These are phyloP conservation scores for Melanchra persicariae DNA, from an alignment of 2,888 invertebrate species.

Conservation along the genomic window DNA sequence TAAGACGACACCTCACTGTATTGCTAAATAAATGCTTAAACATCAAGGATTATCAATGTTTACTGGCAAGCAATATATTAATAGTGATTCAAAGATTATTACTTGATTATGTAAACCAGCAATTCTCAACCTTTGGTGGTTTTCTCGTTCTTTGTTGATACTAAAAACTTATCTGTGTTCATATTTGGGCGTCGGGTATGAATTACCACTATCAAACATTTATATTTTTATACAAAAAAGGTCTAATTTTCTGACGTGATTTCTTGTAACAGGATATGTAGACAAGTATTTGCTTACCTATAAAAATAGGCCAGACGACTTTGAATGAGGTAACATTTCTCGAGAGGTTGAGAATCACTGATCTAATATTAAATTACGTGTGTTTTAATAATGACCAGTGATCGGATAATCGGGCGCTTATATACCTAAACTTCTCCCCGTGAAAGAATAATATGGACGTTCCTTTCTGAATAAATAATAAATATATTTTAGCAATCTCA, in stretches of 20 bases:
- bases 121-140: constrained; percentile 18
- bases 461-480: too few relatives aligned
- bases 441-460: too few relatives aligned
- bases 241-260: constrained; percentile 1
- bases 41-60: constrained; percentile 3
- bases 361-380: constrained; percentile 10
- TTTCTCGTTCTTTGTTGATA: too few relatives aligned
- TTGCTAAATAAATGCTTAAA: not conserved
- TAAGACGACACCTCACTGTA: not conserved
- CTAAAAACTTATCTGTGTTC: not conserved
- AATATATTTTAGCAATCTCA: too few relatives aligned
- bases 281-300: not conserved
- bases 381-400: constrained; percentile 9
- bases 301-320: not conserved
- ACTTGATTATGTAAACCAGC: constrained; percentile 27
- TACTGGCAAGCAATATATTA: constrained; percentile 11
- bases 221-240: constrained; percentile 7
- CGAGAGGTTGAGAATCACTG: too few relatives aligned
- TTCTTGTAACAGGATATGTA: not conserved
- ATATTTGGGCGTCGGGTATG: not conserved
- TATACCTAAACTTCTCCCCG: too few relatives aligned
- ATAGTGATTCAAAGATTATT: constrained; percentile 26
- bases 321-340: not conserved
- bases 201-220: not conserved
- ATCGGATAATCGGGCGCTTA: too few relatives aligned